Evolutionary conservation across 1,140 invertebrate species (phyloP).

Genomic region (Orius laevigatus): DNA sequence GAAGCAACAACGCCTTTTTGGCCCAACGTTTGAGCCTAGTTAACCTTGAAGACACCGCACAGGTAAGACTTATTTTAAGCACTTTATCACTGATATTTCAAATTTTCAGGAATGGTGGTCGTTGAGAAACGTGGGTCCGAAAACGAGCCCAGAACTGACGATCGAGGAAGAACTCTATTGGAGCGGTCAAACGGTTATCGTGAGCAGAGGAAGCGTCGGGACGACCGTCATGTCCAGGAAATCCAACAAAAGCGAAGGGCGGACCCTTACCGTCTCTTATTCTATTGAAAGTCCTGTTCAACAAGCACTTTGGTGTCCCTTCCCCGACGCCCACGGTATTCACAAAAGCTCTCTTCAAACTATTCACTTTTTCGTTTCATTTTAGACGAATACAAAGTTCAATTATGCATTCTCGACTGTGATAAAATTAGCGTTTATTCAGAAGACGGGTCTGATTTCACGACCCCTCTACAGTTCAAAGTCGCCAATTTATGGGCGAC

Average conservation of each 20-base stretch:
- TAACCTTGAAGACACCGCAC: conserved; percentile 42
- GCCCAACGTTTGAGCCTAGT: conserved; percentile 55
- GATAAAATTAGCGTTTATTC: conserved; percentile 63
- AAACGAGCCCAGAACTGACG: too few relatives aligned
- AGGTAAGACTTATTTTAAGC: conserved; percentile 8
- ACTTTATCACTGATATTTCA: background rate
- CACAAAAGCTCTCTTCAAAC: conserved; percentile 25
- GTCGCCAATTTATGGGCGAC: conserved; percentile 52
- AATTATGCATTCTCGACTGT: conserved; percentile 60
- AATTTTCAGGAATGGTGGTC: background rate
- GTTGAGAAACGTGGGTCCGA: too few relatives aligned
- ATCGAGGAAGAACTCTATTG: conserved; percentile 80
- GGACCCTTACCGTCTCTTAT: conserved; percentile 46
- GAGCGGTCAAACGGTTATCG: conserved; percentile 65
- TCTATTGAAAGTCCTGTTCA: conserved; percentile 63
- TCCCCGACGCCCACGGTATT: conserved; percentile 34
- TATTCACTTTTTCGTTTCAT: conserved; percentile 23
- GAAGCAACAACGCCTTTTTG: conserved; percentile 38
- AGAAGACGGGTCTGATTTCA: conserved; percentile 63
- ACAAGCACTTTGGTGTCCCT: conserved; percentile 66
- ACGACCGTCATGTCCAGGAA: conserved; percentile 11
- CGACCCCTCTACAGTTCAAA: conserved; percentile 68
- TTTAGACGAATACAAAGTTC: conserved; percentile 24
- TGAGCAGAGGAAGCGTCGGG: conserved; percentile 27
- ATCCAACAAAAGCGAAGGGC: conserved; percentile 22